These are phyloP conservation scores for Plutella xylostella DNA, from an alignment of 2,888 invertebrate genomes.

Conservation along the genomic window DNA sequence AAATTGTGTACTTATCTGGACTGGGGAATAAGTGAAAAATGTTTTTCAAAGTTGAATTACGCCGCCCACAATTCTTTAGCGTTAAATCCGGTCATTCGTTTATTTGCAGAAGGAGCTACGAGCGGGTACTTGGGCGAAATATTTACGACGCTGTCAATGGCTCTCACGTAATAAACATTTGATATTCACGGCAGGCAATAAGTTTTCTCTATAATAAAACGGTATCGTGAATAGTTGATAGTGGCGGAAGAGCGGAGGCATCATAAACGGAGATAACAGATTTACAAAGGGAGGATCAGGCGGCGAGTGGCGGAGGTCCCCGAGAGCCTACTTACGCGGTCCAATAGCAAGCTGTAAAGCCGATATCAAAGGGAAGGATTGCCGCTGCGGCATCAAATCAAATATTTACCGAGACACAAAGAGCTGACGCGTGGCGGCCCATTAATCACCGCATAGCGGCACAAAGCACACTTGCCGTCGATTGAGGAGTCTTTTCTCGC, in stretches of 20 bases:
- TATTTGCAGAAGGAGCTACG: too few species aligned
- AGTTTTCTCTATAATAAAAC: too few species aligned
- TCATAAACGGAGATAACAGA: neutral
- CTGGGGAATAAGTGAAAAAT: too few species aligned
- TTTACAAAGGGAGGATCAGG: slow-evolving; percentile 2
- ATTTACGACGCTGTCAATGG: too few species aligned
- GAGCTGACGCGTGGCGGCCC: slow-evolving; percentile 54
- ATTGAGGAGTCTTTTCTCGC: slow-evolving; percentile 40
- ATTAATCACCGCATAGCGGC: slow-evolving; percentile 60
- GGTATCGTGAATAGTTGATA: too few species aligned
- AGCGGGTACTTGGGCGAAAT: too few species aligned
- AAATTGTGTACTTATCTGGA: too few species aligned
- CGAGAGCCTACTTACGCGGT: slow-evolving; percentile 7
- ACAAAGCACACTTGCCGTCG: slow-evolving; percentile 58
- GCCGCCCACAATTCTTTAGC: too few species aligned
- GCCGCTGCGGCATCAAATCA: slow-evolving; percentile 40
- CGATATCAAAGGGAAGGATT: slow-evolving; percentile 50
- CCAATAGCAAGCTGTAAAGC: slow-evolving; percentile 21
- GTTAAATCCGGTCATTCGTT: too few species aligned
- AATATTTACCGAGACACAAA: slow-evolving; percentile 64
- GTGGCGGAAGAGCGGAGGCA: neutral
- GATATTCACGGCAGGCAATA: too few species aligned
- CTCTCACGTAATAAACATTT: too few species aligned
- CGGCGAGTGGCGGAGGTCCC: neutral
- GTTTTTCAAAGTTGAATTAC: too few species aligned